phyloP scores from a whole-genome alignment of 2,888 invertebrate genomes.

The Pherbina coryleti region DNA sequence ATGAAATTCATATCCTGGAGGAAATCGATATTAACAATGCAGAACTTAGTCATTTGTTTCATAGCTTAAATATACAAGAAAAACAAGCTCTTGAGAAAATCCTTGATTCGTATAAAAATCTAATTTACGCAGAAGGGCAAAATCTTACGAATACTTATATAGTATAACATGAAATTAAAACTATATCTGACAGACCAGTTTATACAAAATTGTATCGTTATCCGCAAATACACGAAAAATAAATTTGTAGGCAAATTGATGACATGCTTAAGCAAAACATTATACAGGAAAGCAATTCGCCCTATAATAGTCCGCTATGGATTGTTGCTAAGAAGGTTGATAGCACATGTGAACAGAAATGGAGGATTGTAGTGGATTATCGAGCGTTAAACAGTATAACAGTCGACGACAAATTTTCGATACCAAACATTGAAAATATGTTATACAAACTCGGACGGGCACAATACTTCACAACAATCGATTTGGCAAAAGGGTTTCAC shows the following conservation, averaged over 20 bases:
- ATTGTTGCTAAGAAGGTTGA: slow-evolving; percentile 32
- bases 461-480: slow-evolving; percentile 17
- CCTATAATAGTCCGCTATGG: slow-evolving; percentile 25
- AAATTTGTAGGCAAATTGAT: background rate
- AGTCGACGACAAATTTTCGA: slow-evolving; percentile 18
- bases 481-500: slow-evolving; percentile 29
- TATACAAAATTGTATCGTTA: slow-evolving; percentile 19
- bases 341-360: slow-evolving; percentile 1
- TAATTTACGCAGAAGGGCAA: background rate
- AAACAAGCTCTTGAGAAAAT: background rate
- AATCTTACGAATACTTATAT: background rate
- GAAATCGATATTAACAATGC: background rate
- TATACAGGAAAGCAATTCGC: slow-evolving; percentile 23
- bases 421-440: slow-evolving; percentile 20
- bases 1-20: background rate
- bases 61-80: background rate
- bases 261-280: slow-evolving; percentile 2
- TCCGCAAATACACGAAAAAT: slow-evolving; percentile 11
- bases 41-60: background rate
- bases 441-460: slow-evolving; percentile 18
- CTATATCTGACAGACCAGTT: background rate
- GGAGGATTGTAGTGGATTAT: slow-evolving; percentile 29
- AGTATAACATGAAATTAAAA: background rate
- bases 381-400: slow-evolving; percentile 24
- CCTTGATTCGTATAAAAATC: background rate